Base-by-base conservation (phyloP, 2,888 invertebrate species). In the Corbicula japonica region DNA sequence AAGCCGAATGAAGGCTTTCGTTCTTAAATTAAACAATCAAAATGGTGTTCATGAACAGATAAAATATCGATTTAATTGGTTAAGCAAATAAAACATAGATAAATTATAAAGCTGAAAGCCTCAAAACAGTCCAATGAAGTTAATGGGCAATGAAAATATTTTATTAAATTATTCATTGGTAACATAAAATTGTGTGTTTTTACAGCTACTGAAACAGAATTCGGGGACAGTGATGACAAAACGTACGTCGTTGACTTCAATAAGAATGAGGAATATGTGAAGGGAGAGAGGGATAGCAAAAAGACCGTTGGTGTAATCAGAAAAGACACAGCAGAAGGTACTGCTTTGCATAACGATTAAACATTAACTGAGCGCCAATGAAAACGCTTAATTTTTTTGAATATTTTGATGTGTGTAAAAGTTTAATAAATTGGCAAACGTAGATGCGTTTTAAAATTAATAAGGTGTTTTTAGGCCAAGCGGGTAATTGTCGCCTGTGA, bases 171-270 rank as follows among this genome's bases (percentile, higher is more conserved):
- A 8, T 38, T 38, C 41, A 38, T 8, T 38, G 15, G 41, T 15
- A 8, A 15, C 15, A 12, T 15, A 8, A 18, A 38, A 15, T 38
- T 38, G 10, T 38, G 8, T 12, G 41, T 12, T 32, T 48, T n/a
- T 32, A n/a, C 21, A 54, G 52, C 38, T 54, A 48, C 23, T 5
- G 26, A 34, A 10, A 71, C 65, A 26, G 66, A 70, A 15, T 78
- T 76, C 46, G 73, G 70, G 32, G 80, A 80, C 35, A 66, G 26
- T 15, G 65, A 78, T 62, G 70, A 73, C 6, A 61, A 73, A 44
- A n/a, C 50, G 23, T 80, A 80, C 38, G 66, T 70, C 30, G 73
- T 78, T 1, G 73, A 76, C 50, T 70, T 76, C 38, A 70, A 56
- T 18, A 48, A 61, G 15, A 73, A 69, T 66, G 50, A 48, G 21